Base-by-base conservation (phyloP, 2,797 vertebrate species). In the Myotis daubentonii region DNA sequence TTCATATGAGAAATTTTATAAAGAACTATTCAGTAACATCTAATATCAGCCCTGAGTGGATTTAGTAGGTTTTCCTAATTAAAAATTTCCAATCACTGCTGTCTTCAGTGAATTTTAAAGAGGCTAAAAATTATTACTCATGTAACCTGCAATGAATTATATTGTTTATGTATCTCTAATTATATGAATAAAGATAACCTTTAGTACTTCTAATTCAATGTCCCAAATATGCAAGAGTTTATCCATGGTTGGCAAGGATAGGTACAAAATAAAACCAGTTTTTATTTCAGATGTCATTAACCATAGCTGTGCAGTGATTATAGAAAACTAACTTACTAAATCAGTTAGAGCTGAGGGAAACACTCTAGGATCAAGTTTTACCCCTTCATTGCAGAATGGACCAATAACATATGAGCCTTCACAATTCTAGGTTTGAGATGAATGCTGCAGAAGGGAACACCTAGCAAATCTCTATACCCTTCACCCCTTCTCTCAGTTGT, bases 81-180 rank as follows among this genome's bases (percentile, higher is more conserved):
- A 78, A 95, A 88, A 89, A 76, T 81, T 41, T 87, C 41, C 12
- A 53, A 47, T 75, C 19, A 83, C 30, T 66, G 6, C n/a, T 75
- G 9, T 44, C 36, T 93, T 80, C 55, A 38, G 15, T 78, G 49
- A 71, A 95, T 62, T 93, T 94, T 87, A 89, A 57, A 68, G 28
- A 76, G 22, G 9, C 10, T 16, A 44, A 79, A 76, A 84, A 36
- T 36, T 88, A 62, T 91, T 68, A 84, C 16, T 91, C 19, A 44
- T 78, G 28, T 89, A 92, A 60, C 19, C 79, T 76, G 28, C 41
- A 53, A 71, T 60, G 25, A 20, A 13, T 82, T 78, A 30, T 30
- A 38, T 41, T 75, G 30, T 49, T 25, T 38, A n/a, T 51, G 6
- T 9, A 38, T 12, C 5, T 62, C 68, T 82, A 28, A 44, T 81